A percentile compares a stretch with the other conserved stretches of the same genome.
Evolutionary conservation across 1,140 invertebrate species (phyloP).

Genomic region (Drosophila albomicans): DNA sequence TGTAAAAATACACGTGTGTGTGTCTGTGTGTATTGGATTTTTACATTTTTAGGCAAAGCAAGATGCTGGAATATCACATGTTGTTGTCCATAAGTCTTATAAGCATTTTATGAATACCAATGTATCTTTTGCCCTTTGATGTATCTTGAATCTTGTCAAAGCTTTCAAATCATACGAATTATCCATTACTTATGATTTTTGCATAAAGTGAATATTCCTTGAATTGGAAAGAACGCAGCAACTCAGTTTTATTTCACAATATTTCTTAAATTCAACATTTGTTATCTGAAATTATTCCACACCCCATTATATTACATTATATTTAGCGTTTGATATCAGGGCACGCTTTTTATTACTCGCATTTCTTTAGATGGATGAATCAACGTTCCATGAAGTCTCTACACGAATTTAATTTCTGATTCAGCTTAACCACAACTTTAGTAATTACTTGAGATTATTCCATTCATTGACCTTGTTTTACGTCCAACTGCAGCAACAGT

Average conservation of each 20-base stretch:
- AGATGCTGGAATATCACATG: constrained; percentile 13
- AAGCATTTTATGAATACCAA: no score
- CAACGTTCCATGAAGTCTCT: constrained; percentile 14
- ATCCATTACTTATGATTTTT: no score
- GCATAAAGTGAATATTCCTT: no score
- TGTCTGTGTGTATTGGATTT: neutral
- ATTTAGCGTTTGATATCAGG: neutral
- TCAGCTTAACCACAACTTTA: constrained; percentile 1
- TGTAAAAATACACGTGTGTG: constrained; percentile 21
- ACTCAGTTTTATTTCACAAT: neutral
- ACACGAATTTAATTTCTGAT: neutral
- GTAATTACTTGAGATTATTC: neutral
- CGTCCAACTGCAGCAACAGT: neutral
- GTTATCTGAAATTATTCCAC: neutral
- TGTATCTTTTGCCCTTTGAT: no score
- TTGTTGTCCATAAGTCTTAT: no score
- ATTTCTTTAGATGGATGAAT: constrained; percentile 25
- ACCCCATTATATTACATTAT: neutral
- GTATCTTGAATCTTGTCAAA: no score
- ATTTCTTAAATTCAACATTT: neutral
- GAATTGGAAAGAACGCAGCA: no score
- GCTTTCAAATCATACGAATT: neutral
- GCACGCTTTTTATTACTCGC: neutral
- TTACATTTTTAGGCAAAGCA: neutral
- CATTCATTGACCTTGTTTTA: constrained; percentile 24